Base-by-base conservation (phyloP, 2,797 vertebrate genomes). In the Tadarida brasiliensis region DNA sequence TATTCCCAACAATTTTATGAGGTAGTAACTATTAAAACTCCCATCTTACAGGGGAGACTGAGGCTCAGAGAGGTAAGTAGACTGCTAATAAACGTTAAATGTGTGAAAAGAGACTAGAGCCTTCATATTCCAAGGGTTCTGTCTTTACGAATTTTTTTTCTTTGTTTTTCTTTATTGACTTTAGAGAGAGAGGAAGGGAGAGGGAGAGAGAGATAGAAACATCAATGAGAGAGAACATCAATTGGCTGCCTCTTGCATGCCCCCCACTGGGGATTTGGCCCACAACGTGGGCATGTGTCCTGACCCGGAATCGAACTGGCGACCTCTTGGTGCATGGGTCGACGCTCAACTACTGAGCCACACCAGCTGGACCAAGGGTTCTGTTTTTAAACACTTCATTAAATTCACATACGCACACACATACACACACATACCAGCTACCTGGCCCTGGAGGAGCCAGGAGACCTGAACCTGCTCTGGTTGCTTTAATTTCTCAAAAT, bases 401-500 rank as follows among this genome's bases (percentile, higher is more conserved):
- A 49, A 56, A 30, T 20, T 68, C 44, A 63, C 49, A 20, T 28
- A 57, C 6, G 7, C 68, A 39, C 33, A 26, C 24, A 49, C 39
- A 4, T n/a, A 49, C 68, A 30, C 12, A n/a, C 9, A 4, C 17
- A 28, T 54, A 2, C 51, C 5, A 73, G 49, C 30, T 80, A 59
- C 11, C 22, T 74, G 49, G 26, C 33, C 24, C 54, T 68, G 49
- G 49, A 11, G 88, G 28, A 89, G 49, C 59, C 49, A 61, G n/a
- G 24, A 83, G 28, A 49, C 44, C 4, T 67, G 49, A 65, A 3
- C 35, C 92, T 70, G 22, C 26, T 56, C 57, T 68, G 20, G 15
- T 74, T 83, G 67, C n/a, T 94, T 92, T 89, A 24, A 35, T 74
- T 78, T 89, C 28, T 93, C 89, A 74, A 57, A 92, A 51, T 15